Evolutionary conservation across 2,888 invertebrate genomes (phyloP).

Genomic region (Schizotus pectinicornis): DNA sequence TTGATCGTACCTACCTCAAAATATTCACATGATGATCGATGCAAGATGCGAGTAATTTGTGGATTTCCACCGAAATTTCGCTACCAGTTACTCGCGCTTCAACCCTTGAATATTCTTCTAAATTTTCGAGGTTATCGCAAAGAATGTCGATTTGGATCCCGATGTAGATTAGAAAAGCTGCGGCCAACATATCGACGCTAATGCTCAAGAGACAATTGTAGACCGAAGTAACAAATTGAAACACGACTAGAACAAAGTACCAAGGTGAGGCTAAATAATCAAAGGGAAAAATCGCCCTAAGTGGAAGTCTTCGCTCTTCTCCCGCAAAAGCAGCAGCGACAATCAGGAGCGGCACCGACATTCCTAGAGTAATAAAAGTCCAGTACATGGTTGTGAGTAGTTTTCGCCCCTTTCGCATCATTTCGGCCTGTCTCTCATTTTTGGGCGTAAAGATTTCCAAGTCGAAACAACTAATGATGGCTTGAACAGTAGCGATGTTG

Average conservation of each 20-base stretch:
- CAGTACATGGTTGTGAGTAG: no score
- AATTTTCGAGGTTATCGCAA: neutral
- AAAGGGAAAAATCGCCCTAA: neutral
- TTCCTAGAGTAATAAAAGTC: no score
- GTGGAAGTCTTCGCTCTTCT: neutral
- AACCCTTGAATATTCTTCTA: neutral
- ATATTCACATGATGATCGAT: no score
- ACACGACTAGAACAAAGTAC: neutral
- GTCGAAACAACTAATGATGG: no score
- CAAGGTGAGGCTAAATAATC: neutral
- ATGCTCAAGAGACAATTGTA: neutral
- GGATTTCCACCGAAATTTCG: neutral
- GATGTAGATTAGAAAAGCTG: neutral
- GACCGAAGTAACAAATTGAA: neutral
- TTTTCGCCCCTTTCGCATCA: no score
- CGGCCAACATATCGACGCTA: slow-evolving; percentile 1
- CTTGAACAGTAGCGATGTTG: no score
- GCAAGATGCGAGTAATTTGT: no score
- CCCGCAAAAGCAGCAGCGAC: neutral
- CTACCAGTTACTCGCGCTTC: neutral
- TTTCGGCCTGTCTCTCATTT: no score
- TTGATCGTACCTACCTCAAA: no score
- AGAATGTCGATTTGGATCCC: neutral
- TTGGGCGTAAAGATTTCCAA: no score
- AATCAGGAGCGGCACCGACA: no score